These are phyloP conservation scores for Lasiurus cinereus DNA, from an alignment of 2,113 vertebrate genomes.

Conservation along the genomic window DNA sequence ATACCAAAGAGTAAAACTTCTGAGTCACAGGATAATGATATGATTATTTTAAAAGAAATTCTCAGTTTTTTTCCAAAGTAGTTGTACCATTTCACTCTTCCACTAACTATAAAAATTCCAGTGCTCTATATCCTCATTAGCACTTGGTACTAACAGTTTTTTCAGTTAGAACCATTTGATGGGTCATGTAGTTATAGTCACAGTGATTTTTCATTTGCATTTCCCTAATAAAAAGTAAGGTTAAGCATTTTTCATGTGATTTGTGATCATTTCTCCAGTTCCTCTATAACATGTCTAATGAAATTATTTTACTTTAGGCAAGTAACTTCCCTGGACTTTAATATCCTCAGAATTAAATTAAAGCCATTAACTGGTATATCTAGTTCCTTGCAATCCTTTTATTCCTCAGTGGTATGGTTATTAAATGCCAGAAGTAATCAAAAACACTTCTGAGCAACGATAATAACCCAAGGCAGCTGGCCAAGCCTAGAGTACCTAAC, in stretches of 20 bases:
- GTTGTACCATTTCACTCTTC: neutral
- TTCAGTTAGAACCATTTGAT: neutral
- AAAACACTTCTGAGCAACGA: slow-evolving; percentile 19
- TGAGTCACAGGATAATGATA: neutral
- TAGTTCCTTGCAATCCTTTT: slow-evolving; percentile 26
- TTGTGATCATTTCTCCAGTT: neutral
- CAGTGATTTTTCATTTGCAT: slow-evolving; percentile 15
- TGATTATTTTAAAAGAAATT: slow-evolving; percentile 30
- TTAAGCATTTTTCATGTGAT: slow-evolving; percentile 27
- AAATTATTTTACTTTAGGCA: slow-evolving; percentile 27
- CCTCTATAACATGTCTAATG: neutral
- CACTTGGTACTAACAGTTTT: neutral
- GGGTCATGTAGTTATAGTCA: neutral
- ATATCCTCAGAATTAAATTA: slow-evolving; percentile 21
- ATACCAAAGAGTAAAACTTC: neutral
- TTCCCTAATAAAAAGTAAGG: neutral
- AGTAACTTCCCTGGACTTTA: slow-evolving; percentile 25
- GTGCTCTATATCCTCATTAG: neutral
- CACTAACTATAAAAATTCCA: neutral
- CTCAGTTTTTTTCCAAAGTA: slow-evolving; percentile 9
- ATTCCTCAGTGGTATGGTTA: slow-evolving; percentile 1
- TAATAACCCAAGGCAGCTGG: neutral
- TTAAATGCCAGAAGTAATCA: slow-evolving; percentile 38
- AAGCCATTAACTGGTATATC: slow-evolving; percentile 3
- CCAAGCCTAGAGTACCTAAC: neutral